Base-by-base conservation (phyloP, 2,797 vertebrate species). In the Thamnophis elegans region DNA sequence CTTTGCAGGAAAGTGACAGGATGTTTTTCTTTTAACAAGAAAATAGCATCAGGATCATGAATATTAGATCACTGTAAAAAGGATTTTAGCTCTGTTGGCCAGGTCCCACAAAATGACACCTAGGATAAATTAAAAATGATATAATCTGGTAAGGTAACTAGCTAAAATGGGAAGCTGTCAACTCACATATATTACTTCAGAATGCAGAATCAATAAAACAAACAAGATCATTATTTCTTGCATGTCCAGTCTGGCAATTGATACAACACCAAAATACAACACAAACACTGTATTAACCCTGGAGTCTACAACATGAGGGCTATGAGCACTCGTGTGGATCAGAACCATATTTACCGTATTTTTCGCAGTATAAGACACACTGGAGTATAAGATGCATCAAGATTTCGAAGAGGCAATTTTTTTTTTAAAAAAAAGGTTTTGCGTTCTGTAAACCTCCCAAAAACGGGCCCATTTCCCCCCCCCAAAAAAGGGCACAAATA, bases 51-150 rank as follows among this genome's bases (percentile, higher is more conserved):
- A 94, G n/a, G 55, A 87, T 87, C 55, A 54, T 93, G 92, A 90
- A 93, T 93, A 93, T 87, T 53, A 93, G 60, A 93, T 89, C 92
- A 60, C 28, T 53, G 54, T 87, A n/a, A 78, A 90, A 92, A 56
- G 54, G 68, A 73, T 90, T 87, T 90, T 92, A 87, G 36, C 51
- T 78, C 42, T 87, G 16, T 56, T 73, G n/a, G 51, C 68, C 20
- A 25, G 53, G 54, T 73, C 53, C 85, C 82, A 87, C 62, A 51
- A 58, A 92, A 90, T 68, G 89, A 87, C 87, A 51, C 60, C n/a
- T 14, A 56, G 11, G 89, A 68, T 56, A 73, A 47, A 58, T 91
- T 89, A 54, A 78, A 87, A 87, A 78, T 32, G 42, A 90, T 78
- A 73, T 90, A 36, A 59, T 92, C 53, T 59, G 36, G 16, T 36